Base-by-base conservation (phyloP, 2,113 vertebrate genomes). In the Pyxicephalus adspersus region DNA sequence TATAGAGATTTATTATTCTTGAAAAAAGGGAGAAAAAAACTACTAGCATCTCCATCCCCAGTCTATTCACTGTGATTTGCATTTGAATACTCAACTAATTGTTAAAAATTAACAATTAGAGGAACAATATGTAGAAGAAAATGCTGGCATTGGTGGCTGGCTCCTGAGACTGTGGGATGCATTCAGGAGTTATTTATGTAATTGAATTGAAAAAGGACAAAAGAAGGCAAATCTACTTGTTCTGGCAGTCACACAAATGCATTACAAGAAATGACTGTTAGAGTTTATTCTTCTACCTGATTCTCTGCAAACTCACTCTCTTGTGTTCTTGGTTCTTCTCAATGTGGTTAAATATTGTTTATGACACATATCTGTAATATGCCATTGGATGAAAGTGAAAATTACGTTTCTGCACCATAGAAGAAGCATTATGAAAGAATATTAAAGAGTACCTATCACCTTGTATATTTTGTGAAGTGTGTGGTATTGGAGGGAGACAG, bases 1-100 rank as follows among this genome's bases (percentile, higher is more conserved):
- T 80, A 72, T 80, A 71, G 72, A 80, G 57, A 80, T 80, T 80
- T 80, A 72, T 80, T 80, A 80, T 80, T 80, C 66, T 70, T 80
- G 25, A 80, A 72, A 72, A 78, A 68, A 45, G 15, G 8, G 38
- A 9, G 8, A 13, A 9, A 45, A 45, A 80, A 80, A 80, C 38
- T 71, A 60, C 65, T 72, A 71, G 77, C 34, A 51, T 80, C 65
- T 71, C 77, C 55, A 63, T 80, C 65, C 66, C 77, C 8, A 51
- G 66, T 80, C 68, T 73, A 81, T 73, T 81, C 79, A 64, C 26
- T n/a, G 26, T n/a, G 52, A 73, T 73, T 81, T 81, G 79, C 68
- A 81, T 81, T 73, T 81, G 68, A 81, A 80, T 80, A 71, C 26
- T 45, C 78, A 80, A 74, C 79, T 81, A 73, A 81, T 81, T 81